These are phyloP conservation scores for Stegodyphus dumicola DNA, from an alignment of 1,140 invertebrate genomes.

Conservation along the genomic window DNA sequence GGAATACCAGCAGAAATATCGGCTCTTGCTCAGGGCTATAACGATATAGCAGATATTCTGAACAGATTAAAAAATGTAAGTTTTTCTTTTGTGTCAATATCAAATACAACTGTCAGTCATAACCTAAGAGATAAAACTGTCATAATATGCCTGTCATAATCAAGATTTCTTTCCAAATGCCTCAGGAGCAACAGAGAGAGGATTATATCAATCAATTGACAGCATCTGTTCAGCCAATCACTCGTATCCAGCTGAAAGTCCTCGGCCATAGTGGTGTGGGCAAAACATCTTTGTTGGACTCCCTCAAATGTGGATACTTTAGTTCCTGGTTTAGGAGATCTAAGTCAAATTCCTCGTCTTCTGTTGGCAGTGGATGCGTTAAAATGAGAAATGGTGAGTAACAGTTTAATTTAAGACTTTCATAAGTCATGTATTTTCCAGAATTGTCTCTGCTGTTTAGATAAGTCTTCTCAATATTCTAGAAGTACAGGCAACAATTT, in stretches of 20 bases:
- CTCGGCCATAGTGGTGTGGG: constrained; percentile 83
- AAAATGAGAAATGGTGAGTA: constrained; percentile 41
- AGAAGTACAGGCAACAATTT: no score
- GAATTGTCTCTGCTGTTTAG: no score
- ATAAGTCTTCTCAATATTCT: no score
- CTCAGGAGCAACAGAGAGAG: constrained; percentile 73
- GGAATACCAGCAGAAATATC: constrained; percentile 85
- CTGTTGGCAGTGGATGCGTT: constrained; percentile 23
- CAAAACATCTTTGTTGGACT: constrained; percentile 80
- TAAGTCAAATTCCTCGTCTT: constrained; percentile 69
- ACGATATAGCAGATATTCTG: constrained; percentile 79
- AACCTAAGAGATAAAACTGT: no score
- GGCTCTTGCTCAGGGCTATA: constrained; percentile 83
- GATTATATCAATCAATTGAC: constrained; percentile 79
- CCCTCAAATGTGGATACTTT: constrained; percentile 78
- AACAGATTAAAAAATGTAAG: constrained; percentile 78
- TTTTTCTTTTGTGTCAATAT: constrained; percentile 21
- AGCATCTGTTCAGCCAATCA: constrained; percentile 74
- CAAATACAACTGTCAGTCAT: no score
- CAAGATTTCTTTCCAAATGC: constrained; percentile 10
- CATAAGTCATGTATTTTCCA: no score
- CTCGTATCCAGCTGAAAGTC: constrained; percentile 80
- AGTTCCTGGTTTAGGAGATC: constrained; percentile 74
- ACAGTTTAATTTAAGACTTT: not conserved
- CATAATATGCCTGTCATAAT: no score